Percentiles rank a stretch among this genome's conserved stretches.
These are phyloP conservation scores for Eristalinus sepulchralis DNA, from an alignment of 2,888 invertebrate species.

Conservation along the genomic window DNA sequence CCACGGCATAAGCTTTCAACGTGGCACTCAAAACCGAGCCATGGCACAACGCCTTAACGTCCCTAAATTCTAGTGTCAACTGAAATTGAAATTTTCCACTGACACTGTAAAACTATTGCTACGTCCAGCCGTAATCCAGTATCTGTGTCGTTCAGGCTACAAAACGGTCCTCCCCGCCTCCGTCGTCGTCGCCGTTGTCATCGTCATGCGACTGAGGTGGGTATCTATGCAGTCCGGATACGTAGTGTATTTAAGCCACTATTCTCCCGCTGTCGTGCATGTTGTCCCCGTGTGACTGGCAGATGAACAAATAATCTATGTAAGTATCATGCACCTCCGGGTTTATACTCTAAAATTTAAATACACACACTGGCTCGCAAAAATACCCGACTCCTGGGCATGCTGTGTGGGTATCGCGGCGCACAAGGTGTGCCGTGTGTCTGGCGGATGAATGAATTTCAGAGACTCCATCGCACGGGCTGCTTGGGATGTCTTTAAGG, in stretches of 20 bases:
- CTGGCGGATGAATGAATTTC: background rate
- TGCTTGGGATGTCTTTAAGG: background rate
- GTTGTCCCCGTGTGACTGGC: slow-evolving; percentile 31
- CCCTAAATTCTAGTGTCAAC: slow-evolving; percentile 36
- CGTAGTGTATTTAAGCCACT: background rate
- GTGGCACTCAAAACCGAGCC: background rate
- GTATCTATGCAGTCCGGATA: background rate
- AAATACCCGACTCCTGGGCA: background rate
- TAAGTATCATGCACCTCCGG: slow-evolving; percentile 29
- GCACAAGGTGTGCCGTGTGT: background rate
- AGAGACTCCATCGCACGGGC: background rate
- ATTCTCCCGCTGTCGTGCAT: background rate
- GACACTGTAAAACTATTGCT: slow-evolving; percentile 54
- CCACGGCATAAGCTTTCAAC: background rate
- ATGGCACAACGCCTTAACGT: background rate
- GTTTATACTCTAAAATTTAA: slow-evolving; percentile 26
- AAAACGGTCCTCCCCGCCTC: background rate
- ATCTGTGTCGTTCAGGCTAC: slow-evolving; percentile 40
- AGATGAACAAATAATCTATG: slow-evolving; percentile 45
- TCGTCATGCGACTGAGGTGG: background rate
- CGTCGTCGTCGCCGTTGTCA: background rate
- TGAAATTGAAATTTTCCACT: slow-evolving; percentile 53
- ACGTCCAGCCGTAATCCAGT: slow-evolving; percentile 47
- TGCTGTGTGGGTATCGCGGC: background rate
- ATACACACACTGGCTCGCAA: background rate